Percentiles rank a stretch among this genome's conserved stretches.
phyloP scores from a whole-genome alignment of 2,113 vertebrate genomes.

The Pachyramphus minor region DNA sequence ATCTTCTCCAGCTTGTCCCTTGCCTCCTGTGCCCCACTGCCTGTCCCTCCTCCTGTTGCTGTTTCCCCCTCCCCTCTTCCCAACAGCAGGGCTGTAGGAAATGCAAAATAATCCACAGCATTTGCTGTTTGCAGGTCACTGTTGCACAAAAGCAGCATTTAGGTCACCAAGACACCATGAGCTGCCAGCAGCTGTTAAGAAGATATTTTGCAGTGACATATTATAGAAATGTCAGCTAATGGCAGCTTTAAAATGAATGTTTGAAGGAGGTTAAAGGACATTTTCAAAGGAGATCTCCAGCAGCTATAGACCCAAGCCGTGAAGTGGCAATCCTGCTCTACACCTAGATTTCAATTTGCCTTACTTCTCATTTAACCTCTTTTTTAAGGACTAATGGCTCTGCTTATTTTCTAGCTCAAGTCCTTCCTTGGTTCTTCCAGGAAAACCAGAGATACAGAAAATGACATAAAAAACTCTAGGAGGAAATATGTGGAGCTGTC shows the following conservation, averaged over 20 bases:
- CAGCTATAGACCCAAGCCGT: background rate
- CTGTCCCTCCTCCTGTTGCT: background rate
- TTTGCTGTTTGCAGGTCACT: background rate
- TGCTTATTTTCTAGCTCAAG: background rate
- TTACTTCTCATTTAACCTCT: background rate
- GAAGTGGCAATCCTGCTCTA: background rate
- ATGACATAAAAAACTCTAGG: background rate
- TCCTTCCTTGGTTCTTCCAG: background rate
- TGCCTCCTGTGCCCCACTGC: background rate
- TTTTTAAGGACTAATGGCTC: background rate
- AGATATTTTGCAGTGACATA: background rate
- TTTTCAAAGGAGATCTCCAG: background rate
- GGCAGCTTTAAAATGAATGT: background rate
- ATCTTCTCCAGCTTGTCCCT: background rate
- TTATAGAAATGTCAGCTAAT: background rate
- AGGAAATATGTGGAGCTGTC: background rate
- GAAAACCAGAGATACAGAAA: background rate
- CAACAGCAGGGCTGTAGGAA: background rate
- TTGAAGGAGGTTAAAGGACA: background rate
- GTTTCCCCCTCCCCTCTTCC: background rate
- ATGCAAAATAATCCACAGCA: background rate
- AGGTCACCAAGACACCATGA: background rate
- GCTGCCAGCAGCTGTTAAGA: background rate
- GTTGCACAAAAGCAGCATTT: background rate
- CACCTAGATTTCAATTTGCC: background rate